Evolutionary conservation across 2,113 vertebrate species (phyloP), one percentile per base, ranked within the genome.

Genomic region (Rhinichthys klamathensis): DNA sequence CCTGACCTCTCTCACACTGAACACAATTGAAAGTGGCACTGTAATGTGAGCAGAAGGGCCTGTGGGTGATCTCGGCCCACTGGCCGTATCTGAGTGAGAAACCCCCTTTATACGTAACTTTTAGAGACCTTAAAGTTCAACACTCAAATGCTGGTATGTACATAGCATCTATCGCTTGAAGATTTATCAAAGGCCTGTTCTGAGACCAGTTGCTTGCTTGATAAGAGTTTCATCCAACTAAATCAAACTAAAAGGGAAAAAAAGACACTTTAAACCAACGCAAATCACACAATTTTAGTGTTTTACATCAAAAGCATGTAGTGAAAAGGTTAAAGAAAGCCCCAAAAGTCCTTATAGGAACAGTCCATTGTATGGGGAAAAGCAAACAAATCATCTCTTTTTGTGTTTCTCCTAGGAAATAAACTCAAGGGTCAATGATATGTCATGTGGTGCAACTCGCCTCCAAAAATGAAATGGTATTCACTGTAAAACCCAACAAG

Each of bases 1-100:
- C 82, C 76, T 92, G 88, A 90, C 89, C 88, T 90, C 86, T 92
- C 89, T 91, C 90, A 91, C 82, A 82, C 87, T 89, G 86, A 86
- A 90, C 72, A 90, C 85, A 86, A 85, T 84, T 85, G 73, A 92
- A 89, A 84, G 91, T 90, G 85, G 90, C 90, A 84, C 81, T 90
- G 91, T 91, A 92, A 93, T 92, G 88, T 90, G 91, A 94, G 92
- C 90, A 90, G 85, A 58, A 11, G 41, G 46, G 76, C 83, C 90
- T 89, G 67, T 54, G 83, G 83, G 51, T 78, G 74, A 84, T 78
- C 69, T 86, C 76, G 79, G 84, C 84, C 82, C 70, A 79, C 65
- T 85, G 87, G 80, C 80, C 41, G 54, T 87, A 91, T 90, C 74
- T 81, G 91, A 84, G 87, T 83, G 75, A 84, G 80, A 82, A 83